Percentiles rank a stretch among this genome's conserved stretches.
phyloP scores from a whole-genome alignment of 2,888 invertebrate genomes.

The Tenodera sinensis region DNA sequence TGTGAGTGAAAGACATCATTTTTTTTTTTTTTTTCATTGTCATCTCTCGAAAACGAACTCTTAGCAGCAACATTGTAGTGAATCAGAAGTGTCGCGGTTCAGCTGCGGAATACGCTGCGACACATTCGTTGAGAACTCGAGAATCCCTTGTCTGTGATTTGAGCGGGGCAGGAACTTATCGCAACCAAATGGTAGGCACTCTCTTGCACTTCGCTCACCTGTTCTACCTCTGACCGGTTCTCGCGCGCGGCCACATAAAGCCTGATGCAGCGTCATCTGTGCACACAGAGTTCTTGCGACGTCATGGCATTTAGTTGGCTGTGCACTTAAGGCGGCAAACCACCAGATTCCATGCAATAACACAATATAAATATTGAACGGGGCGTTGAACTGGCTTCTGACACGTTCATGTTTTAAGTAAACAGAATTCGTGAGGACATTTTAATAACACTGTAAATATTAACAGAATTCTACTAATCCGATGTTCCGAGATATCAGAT shows the following conservation, averaged over 20 bases:
- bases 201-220: background rate
- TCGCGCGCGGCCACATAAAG: background rate
- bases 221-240: background rate
- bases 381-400: background rate
- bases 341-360: background rate
- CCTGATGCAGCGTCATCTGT: background rate
- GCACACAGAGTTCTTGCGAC: background rate
- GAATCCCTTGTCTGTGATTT: no score
- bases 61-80: no score
- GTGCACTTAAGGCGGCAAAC: constrained; percentile 2
- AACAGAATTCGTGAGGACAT: background rate
- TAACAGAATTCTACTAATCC: background rate
- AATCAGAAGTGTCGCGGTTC: no score
- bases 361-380: constrained; percentile 7
- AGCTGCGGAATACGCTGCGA: no score
- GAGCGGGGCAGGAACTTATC: background rate
- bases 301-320: constrained; percentile 12
- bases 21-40: no score
- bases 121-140: no score
- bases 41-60: no score
- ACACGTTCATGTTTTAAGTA: background rate
- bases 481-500: background rate
- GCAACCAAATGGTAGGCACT: background rate
- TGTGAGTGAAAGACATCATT: no score
- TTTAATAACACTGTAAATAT: background rate